Evolutionary conservation across 2,113 vertebrate genomes (phyloP).

Genomic region (Ursus arctos): DNA sequence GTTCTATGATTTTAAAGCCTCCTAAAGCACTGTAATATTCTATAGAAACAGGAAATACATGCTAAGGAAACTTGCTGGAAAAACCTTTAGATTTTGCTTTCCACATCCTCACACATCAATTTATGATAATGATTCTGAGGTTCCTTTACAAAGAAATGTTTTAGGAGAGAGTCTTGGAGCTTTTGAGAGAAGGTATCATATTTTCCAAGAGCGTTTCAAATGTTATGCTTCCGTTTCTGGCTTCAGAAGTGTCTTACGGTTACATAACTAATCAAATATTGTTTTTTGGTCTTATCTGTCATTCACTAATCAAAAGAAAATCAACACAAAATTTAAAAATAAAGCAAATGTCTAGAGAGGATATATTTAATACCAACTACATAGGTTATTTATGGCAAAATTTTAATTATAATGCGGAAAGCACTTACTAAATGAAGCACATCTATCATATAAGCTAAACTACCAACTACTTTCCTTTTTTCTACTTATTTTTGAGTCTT

Average conservation of each 20-base stretch:
- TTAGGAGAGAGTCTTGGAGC: not conserved
- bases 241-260: conserved; percentile 21
- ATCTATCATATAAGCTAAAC: not conserved
- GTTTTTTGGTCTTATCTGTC: not conserved
- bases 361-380: conserved; percentile 58
- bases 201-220: conserved; percentile 18
- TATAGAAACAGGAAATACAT: not conserved
- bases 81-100: conserved; percentile 17
- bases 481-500: not conserved
- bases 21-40: not conserved
- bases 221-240: not conserved
- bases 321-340: conserved; percentile 73
- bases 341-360: conserved; percentile 68
- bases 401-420: conserved; percentile 61
- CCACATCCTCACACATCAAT: not conserved
- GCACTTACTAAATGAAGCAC: conserved; percentile 73
- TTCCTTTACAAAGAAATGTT: conserved; percentile 25
- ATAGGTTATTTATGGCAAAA: conserved; percentile 56
- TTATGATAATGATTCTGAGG: not conserved
- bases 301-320: conserved; percentile 29
- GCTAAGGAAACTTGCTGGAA: not conserved
- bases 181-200: not conserved
- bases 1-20: not conserved
- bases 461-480: not conserved
- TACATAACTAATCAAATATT: conserved; percentile 26